Conservation (phyloP, 2,113 vertebrate species). For the Ictalurus furcatus region DNA sequence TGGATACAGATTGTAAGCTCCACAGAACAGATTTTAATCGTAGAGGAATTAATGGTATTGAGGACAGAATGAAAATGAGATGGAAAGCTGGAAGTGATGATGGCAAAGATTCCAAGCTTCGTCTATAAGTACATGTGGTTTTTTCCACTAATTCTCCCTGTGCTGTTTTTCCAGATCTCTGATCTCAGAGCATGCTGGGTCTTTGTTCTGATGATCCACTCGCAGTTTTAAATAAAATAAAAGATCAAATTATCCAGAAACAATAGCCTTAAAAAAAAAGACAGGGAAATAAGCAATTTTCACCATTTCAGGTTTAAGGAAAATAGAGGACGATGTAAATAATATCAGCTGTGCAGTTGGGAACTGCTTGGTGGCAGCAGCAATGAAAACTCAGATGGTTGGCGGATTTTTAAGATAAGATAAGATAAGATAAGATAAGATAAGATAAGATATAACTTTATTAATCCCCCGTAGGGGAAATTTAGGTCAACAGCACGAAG, state of each 20-base stretch:
- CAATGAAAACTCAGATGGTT: background rate
- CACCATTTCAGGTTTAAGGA: background rate
- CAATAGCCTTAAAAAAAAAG: background rate
- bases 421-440: too few species aligned
- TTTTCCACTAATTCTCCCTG: constrained; percentile 11
- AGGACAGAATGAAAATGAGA: background rate
- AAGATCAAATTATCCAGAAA: background rate
- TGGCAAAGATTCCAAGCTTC: background rate
- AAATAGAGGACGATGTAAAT: background rate
- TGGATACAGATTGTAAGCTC: background rate
- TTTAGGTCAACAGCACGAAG: too few species aligned
- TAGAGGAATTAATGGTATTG: background rate
- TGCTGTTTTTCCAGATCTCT: constrained; percentile 24
- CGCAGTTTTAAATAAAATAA: background rate
- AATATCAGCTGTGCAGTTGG: background rate
- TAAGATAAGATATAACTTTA: too few species aligned
- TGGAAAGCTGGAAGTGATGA: background rate
- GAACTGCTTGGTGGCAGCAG: background rate
- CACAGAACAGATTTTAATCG: background rate
- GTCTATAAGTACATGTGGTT: background rate
- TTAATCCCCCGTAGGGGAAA: too few species aligned
- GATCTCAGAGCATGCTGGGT: constrained; percentile 37
- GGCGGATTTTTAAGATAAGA: background rate
- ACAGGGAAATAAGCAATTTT: background rate
- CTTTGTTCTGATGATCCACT: constrained; percentile 25